Evolutionary conservation across 1,140 invertebrate genomes (phyloP).

Genomic region (Asbolus verrucosus): DNA sequence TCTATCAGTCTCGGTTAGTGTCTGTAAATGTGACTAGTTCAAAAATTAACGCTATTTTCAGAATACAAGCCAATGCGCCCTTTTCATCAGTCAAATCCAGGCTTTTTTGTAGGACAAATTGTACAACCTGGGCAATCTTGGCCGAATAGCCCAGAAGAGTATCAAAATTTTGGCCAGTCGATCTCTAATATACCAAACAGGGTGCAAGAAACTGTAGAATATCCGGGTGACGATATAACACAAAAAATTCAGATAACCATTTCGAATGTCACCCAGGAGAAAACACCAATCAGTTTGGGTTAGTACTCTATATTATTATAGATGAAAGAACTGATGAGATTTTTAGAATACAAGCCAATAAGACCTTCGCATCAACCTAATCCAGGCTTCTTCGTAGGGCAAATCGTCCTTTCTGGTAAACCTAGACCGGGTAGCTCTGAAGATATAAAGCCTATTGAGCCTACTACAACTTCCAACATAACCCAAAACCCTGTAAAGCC

Average conservation of each 20-base stretch:
- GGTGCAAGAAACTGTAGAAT: no score
- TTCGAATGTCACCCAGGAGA: neutral
- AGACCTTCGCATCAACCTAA: conserved; percentile 14
- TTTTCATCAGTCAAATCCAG: neutral
- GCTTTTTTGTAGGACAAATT: neutral
- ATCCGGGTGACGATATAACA: no score
- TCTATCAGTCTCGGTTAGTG: conserved; percentile 11
- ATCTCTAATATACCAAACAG: no score
- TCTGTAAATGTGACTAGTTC: no score
- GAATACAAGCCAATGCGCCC: conserved; percentile 28
- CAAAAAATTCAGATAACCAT: no score
- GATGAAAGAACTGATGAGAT: neutral
- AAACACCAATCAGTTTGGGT: conserved; percentile 1
- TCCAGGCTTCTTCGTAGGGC: conserved; percentile 30
- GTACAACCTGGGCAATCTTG: conserved; percentile 3
- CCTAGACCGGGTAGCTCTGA: no score
- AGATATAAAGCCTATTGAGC: no score
- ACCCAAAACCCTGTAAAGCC: no score
- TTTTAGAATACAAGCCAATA: conserved; percentile 38
- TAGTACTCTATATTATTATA: neutral
- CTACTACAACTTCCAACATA: neutral
- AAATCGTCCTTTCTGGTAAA: conserved; percentile 37
- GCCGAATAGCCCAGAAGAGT: neutral
- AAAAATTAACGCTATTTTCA: conserved; percentile 1
- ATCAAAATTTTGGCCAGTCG: conserved; percentile 18